Base-by-base conservation (phyloP, 1,140 invertebrate genomes). In the Drosophila asahinai region DNA sequence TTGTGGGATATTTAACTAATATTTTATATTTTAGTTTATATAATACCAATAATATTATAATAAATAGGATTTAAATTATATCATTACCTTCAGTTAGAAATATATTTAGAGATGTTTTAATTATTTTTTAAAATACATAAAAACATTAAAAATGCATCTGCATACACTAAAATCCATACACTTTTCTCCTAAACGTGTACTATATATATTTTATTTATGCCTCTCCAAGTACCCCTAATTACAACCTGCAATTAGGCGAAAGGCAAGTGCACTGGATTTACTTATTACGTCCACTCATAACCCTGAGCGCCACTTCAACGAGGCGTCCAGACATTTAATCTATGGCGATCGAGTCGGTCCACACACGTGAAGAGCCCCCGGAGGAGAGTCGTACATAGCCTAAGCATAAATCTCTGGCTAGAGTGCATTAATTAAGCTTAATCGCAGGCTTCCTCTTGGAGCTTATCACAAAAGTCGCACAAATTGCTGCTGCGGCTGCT, bases 401-500 rank as follows among this genome's bases (percentile, higher is more conserved):
- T 17, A 43, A 60, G 67, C 67, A 73, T 51, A 77, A 86, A 80
- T 80, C 72, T 74, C 67, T 42, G 72, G 8, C 54, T 55, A 55
- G 54, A 55, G 57, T 79, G 72, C 77, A 87, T 87, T 91, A 91
- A 91, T 91, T 91, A 91, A 91, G 81, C 83, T 81, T 91, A 91
- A 91, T 83, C 80, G 83, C 51, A 79, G 59, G 80, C 77, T 91
- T 91, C 86, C 86, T 91, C 81, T 84, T 86, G 48, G 38, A 78
- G 68, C 71, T 40, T 54, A 77, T 73, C 79, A 57, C 65, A 65
- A 57, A 55, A 49, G 60, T 77, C 77, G 73, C 73, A 65, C 64
- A 78, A 71, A 58, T 70, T 70, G 66, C 77, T 70, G 38, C 19
- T 52, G 49, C 15, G 15, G 48, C 49, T 52, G 51, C 30, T 55